Conservation (phyloP, 2,113 vertebrate species). For the Anarhynchus alexandrinus region DNA sequence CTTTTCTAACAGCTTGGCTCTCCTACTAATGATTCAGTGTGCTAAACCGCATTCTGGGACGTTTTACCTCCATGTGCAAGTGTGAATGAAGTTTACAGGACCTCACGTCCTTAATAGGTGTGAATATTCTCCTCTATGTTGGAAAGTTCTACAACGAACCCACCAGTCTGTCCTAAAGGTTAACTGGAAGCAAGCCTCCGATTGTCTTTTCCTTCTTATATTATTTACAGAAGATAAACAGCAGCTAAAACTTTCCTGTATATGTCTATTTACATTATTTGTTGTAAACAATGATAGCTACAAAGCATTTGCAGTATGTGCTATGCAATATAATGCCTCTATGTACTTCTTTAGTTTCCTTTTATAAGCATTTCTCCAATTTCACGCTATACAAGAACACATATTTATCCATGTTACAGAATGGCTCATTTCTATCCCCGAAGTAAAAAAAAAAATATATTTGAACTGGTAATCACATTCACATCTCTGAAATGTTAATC, state of each 20-base stretch:
- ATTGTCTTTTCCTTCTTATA: neutral
- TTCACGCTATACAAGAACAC: neutral
- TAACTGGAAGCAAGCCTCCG: neutral
- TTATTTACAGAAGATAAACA: neutral
- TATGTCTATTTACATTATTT: neutral
- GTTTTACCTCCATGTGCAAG: neutral
- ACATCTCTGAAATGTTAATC: neutral
- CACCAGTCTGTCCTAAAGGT: neutral
- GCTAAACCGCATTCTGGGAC: neutral
- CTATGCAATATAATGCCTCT: neutral
- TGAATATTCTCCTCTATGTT: neutral
- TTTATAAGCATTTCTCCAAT: neutral
- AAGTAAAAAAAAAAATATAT: neutral
- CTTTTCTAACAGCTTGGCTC: neutral
- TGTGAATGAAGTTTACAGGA: neutral
- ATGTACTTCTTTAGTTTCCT: neutral
- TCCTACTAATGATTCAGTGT: neutral
- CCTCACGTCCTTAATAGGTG: neutral
- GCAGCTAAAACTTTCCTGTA: neutral
- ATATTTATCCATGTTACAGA: neutral
- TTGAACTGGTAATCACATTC: neutral
- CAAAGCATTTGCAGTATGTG: neutral
- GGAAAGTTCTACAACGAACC: neutral
- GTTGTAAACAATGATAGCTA: neutral
- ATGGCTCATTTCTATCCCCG: neutral